Evolutionary conservation across 2,797 vertebrate species (phyloP).

Genomic region (Propithecus perrieri): DNA sequence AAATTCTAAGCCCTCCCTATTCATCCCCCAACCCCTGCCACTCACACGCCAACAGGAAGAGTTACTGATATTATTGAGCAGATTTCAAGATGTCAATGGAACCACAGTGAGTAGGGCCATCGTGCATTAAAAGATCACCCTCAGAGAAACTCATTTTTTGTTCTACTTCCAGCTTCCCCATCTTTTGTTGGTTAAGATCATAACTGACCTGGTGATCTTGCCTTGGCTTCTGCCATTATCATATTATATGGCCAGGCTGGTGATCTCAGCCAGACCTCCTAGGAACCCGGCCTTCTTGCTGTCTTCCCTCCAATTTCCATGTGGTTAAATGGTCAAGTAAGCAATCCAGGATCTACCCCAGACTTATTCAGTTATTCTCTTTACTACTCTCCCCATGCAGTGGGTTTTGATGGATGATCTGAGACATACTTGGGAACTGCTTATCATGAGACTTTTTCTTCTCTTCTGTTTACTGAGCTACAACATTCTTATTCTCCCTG

Average conservation of each 20-base stretch:
- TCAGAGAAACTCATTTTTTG: background rate
- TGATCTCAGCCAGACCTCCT: background rate
- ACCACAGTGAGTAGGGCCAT: background rate
- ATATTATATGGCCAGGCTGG: background rate
- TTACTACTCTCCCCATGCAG: background rate
- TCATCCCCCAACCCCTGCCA: background rate
- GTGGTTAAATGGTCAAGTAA: background rate
- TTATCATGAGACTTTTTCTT: background rate
- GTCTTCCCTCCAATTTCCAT: background rate
- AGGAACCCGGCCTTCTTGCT: background rate
- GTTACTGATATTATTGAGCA: background rate
- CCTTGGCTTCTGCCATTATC: background rate
- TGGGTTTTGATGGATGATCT: background rate
- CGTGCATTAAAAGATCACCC: background rate
- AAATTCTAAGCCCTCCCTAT: background rate
- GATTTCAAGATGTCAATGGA: background rate
- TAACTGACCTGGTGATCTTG: background rate
- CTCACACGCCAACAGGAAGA: background rate
- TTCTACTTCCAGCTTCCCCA: background rate
- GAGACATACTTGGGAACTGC: background rate
- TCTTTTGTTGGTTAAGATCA: conserved; percentile 1
- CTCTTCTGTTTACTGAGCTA: background rate
- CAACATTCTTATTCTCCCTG: background rate
- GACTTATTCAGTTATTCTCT: background rate
- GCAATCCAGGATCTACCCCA: background rate